Evolutionary conservation across 2,797 vertebrate species (phyloP), one percentile per base, ranked within the genome.

Genomic region (Argentina silus): DNA sequence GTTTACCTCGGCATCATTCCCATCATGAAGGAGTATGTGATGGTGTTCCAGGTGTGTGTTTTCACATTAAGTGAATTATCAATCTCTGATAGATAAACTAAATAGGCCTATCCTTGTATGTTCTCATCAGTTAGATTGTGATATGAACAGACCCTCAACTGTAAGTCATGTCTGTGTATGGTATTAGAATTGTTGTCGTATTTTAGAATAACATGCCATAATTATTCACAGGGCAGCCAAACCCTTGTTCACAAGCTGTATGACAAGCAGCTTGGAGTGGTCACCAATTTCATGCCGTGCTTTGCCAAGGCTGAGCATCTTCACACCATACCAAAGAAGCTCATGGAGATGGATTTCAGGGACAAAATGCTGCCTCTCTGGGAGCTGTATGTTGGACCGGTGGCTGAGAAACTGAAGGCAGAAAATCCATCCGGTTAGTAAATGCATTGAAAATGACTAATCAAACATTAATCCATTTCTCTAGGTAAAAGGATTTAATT

Each of bases 11-110:
- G 63, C 19, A 44, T 66, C 15, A 43, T 66, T 17, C 15, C 63
- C n/a, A 66, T 66, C 44, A 43, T 66, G 15, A 66, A 66, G n/a
- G 63, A 66, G n/a, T n/a, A n/a, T n/a, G n/a, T n/a, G n/a, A n/a
- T 47, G 45, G 45, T 47, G 45, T 67, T n/a, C 47, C 65, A 67
- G 45, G 59, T 74, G 36, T 55, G 74, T 68, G 10, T 47, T 47
- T 47, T 57, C 56, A 47, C 56, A 12, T 57, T 57, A 57, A 57
- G 56, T 57, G 56, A 57, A 57, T 57, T 57, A 57, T 57, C 56
- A 57, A 57, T 21, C 56, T 57, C 56, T 57, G 17, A 57, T 12
- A 57, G 17, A 57, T 57, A 57, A 12, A 1, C 45, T 47, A 47
- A 47, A 47, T 47, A 47, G 5, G 45, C 56, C 12, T 57, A 57